Evolutionary conservation across 2,797 vertebrate species (phyloP).

Genomic region (Erethizon dorsatum): DNA sequence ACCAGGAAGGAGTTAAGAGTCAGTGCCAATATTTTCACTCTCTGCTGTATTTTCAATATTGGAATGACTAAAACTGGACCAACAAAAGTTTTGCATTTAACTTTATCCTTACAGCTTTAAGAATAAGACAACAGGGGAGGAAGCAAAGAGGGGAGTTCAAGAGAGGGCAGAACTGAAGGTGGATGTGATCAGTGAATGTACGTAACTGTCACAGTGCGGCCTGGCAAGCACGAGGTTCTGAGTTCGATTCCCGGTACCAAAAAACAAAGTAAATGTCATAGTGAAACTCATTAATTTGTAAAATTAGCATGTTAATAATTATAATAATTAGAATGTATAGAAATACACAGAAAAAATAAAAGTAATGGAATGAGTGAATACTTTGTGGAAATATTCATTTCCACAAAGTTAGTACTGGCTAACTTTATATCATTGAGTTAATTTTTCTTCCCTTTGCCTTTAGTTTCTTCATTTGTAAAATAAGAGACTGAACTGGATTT

Average conservation of each 20-base stretch:
- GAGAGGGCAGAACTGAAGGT: neutral
- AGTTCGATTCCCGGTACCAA: too few relatives aligned
- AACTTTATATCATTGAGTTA: neutral
- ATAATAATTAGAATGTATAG: neutral
- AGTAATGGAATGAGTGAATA: neutral
- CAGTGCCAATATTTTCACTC: neutral
- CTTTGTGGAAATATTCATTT: conserved; percentile 1
- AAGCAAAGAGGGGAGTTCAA: too few relatives aligned
- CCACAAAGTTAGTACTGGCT: neutral
- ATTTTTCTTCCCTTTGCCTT: conserved; percentile 12
- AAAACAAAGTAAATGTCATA: neutral
- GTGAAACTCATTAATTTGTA: neutral
- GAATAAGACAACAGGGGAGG: neutral
- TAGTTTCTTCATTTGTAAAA: conserved; percentile 22
- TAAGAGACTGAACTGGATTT: neutral
- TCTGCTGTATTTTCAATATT: neutral
- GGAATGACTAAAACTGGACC: neutral
- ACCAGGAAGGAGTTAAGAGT: conserved; percentile 5
- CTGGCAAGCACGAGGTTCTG: too few relatives aligned
- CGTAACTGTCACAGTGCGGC: too few relatives aligned
- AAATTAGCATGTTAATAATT: neutral
- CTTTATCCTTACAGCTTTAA: conserved; percentile 43
- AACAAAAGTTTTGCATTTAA: conserved; percentile 12
- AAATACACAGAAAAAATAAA: neutral
- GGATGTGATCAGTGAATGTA: neutral